These are phyloP conservation scores for Prionace glauca DNA, from an alignment of 2,797 vertebrate species.

Conservation along the genomic window DNA sequence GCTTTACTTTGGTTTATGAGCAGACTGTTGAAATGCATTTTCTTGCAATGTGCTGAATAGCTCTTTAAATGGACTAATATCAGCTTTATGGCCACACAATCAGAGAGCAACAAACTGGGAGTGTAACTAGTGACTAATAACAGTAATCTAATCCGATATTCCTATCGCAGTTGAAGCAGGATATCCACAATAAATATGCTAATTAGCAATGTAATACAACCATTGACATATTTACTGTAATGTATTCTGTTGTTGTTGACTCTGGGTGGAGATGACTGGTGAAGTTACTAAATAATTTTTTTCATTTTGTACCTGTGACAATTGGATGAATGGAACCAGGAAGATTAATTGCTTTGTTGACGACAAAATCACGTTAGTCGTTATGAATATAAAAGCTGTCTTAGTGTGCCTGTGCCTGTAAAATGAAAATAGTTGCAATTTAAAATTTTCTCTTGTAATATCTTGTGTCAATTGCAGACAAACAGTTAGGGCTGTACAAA, in stretches of 20 bases:
- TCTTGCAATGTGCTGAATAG: neutral
- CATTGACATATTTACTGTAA: neutral
- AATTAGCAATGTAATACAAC: neutral
- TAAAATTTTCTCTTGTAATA: neutral
- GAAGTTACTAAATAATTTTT: neutral
- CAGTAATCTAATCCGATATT: too few species aligned
- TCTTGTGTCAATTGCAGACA: neutral
- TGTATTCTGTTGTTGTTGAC: neutral
- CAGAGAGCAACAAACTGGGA: neutral
- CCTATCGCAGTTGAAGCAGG: neutral
- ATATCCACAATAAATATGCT: slow-evolving; percentile 5
- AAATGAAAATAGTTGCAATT: neutral
- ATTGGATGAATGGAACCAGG: neutral
- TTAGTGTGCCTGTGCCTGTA: neutral
- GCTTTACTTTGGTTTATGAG: neutral
- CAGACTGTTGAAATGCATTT: neutral
- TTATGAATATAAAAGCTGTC: neutral
- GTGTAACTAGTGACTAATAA: neutral
- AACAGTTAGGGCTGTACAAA: neutral
- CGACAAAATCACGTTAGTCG: neutral
- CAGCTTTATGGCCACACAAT: neutral
- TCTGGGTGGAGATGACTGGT: neutral
- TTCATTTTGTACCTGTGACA: neutral
- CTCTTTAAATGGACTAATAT: neutral
- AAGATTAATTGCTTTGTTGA: neutral